Percentiles rank a stretch among this genome's conserved stretches.
Conservation (phyloP, 2,888 invertebrate species). For the Dusona sp. region DNA sequence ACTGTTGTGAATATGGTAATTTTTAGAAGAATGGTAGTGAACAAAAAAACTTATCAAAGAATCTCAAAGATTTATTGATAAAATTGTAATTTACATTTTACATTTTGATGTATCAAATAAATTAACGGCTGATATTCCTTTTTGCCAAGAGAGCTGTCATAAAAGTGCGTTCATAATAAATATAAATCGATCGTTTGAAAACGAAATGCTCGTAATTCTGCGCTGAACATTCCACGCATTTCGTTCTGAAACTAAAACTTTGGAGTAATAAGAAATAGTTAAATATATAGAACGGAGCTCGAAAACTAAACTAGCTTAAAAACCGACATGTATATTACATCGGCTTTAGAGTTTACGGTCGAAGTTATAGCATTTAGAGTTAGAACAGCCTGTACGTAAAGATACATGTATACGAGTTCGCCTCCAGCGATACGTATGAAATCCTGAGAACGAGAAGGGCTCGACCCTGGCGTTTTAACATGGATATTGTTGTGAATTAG, state of each 20-base stretch:
- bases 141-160: background rate
- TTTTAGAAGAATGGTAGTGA: background rate
- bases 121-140: background rate
- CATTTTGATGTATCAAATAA: background rate
- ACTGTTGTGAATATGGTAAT: background rate
- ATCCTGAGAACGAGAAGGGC: background rate
- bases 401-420: background rate
- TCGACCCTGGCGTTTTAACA: background rate
- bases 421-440: background rate
- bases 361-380: background rate
- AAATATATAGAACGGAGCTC: background rate
- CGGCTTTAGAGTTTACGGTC: background rate
- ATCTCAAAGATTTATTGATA: too few relatives aligned
- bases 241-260: background rate
- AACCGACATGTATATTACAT: background rate
- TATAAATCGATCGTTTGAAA: background rate
- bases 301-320: background rate
- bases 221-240: background rate
- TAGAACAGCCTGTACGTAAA: background rate
- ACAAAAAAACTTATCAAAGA: too few relatives aligned
- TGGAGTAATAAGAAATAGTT: background rate
- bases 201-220: background rate
- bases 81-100: too few relatives aligned
- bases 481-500: background rate
- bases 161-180: background rate